Base-by-base conservation (phyloP, 2,113 vertebrate genomes). In the Muntiacus muntjak region DNA sequence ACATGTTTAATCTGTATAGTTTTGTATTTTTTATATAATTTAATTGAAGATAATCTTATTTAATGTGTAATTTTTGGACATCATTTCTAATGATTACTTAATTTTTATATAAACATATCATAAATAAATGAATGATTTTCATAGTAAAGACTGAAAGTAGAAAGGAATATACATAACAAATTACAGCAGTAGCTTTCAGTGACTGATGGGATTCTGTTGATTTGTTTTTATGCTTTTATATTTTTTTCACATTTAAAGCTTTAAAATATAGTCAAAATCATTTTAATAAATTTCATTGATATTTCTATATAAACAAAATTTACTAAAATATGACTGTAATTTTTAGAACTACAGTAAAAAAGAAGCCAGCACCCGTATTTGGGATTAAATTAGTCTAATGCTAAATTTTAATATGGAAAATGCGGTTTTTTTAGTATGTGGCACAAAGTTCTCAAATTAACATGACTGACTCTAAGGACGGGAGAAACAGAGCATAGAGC, bases 401-500 rank as follows among this genome's bases (percentile, higher is more conserved):
- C 45, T 96, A 86, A 94, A 98, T 96, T 97, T 87, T 98, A 96
- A 97, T 11, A 78, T 28, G 10, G 7, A 23, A 92, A 86, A 60
- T 5, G 23, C 55, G 21, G 52, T 50, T 95, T 88, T 71, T 1
- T 62, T 94, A 94, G 0, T 0, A 3, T 76, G 5, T 43, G 92
- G 89, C 95, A 95, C 25, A 98, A 98, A 98, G 81, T 19, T 94
- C 57, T 95, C 93, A 90, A 98, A 98, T 98, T 97, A 93, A 98
- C 98, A 97, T 67, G 86, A 96, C 97, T 97, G 92, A 81, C 28
- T 86, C 67, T 97, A 87, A 94, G 94, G 93, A 92, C 97, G 96
- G 79, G 92, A 17, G 97, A 98, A 99, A 95, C 97, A 98, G 98
- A 99, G 97, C 98, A 97, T 96, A 97, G 98, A 98, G 92, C 89